Percentiles rank a stretch among this genome's conserved stretches.
phyloP scores from a whole-genome alignment of 1,140 invertebrate genomes.

The Galendromus occidentalis region DNA sequence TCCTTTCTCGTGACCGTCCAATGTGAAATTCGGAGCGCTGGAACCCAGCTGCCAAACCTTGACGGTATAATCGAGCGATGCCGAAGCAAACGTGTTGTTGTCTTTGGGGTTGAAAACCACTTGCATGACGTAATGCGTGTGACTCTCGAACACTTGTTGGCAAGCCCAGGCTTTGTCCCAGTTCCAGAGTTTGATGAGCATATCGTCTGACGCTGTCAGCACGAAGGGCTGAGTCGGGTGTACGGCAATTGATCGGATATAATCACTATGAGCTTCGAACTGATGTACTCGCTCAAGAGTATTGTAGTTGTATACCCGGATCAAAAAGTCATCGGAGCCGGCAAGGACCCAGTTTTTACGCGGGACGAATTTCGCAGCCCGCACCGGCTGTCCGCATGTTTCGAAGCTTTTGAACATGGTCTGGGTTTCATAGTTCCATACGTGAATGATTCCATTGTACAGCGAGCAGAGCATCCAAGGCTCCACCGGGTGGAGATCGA shows the following conservation, averaged over 20 bases:
- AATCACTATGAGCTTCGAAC: conserved; percentile 97
- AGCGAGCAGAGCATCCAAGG: conserved; percentile 95
- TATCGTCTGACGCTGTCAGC: conserved; percentile 87
- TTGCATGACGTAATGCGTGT: conserved; percentile 99
- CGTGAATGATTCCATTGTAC: conserved; percentile 96
- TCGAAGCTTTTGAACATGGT: conserved; percentile 81
- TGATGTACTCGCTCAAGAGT: conserved; percentile 84
- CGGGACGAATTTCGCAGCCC: conserved; percentile 83
- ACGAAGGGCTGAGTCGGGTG: conserved; percentile 95
- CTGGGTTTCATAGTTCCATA: conserved; percentile 96
- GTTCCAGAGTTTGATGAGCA: conserved; percentile 98
- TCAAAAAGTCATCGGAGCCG: conserved; percentile 56
- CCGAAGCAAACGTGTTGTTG: conserved; percentile 99
- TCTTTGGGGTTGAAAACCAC: conserved; percentile 99
- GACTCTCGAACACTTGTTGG: conserved; percentile 91
- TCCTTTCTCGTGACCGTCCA: conserved; percentile 96
- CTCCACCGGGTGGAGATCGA: conserved; percentile 89
- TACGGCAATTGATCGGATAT: conserved; percentile 82
- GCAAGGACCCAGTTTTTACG: conserved; percentile 97
- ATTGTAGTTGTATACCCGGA: conserved; percentile 96
- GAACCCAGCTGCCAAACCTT: conserved; percentile 98
- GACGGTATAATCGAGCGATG: conserved; percentile 86
- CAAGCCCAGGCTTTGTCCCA: conserved; percentile 97
- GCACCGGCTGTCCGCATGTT: conserved; percentile 84
- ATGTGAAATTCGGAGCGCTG: conserved; percentile 86